Evolutionary conservation across 2,113 vertebrate species (phyloP), one percentile per base, ranked within the genome.

Genomic region (Lycaon pictus): DNA sequence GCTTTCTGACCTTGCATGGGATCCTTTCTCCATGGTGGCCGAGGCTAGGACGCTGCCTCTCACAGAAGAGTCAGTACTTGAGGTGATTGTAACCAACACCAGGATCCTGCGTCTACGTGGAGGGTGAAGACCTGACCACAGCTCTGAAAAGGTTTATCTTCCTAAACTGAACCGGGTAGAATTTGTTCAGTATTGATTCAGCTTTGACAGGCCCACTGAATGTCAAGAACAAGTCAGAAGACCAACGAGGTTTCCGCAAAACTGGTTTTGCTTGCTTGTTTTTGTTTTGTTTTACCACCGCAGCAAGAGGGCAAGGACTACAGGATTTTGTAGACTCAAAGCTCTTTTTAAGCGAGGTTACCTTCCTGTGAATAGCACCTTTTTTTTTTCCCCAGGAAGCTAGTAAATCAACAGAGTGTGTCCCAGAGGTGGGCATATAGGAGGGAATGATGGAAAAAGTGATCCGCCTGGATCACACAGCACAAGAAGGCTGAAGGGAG

Each of bases 361-460:
- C 71, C 58, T 67, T 76, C 63, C 51, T 55, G 86, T 77, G 86
- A 87, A 65, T 48, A 63, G 29, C 55, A 77, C 37, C 27, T 60
- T 83, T 16, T 43, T 55, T 32, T 23, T 17, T 15, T 10, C 55
- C n/a, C 60, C n/a, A 65, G 43, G 56, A 95, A 80, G 76, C 85
- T 94, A 65, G 67, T 83, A 69, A 93, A 85, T 80, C 55, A 91
- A 37, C n/a, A 88, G 72, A 91, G 16, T 23, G 67, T n/a, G 77
- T 67, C 79, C 58, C 22, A 16, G 88, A 71, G 43, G 58, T 62
- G 71, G 35, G 63, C 19, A 1, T 11, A 20, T 0, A 7, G 43
- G 48, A 88, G 20, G 2, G 2, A 51, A 60, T 0, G 4, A 62
- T 19, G 32, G n/a, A 27, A 85, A 87, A 79, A 77, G 58, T 25